Evolutionary conservation across 2,113 vertebrate species (phyloP), one percentile per base, ranked within the genome.

Genomic region (Oncorhynchus kisutch): DNA sequence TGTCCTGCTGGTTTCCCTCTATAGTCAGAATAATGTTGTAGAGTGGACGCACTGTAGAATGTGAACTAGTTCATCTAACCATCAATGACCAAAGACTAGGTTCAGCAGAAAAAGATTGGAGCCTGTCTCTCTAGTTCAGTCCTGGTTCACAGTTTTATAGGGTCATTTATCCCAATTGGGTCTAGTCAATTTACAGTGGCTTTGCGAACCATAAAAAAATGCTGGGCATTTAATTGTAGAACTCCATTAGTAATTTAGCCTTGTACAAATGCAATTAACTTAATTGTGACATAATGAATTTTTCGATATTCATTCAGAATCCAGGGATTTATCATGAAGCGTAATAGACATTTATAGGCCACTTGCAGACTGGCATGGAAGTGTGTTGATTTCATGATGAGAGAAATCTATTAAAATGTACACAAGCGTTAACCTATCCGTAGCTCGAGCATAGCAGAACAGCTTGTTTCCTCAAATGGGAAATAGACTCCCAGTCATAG

Each of bases 251-350:
- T 86, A 78, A 82, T 62, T 71, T 75, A 14, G 72, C 25, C 71
- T 77, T 76, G 66, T 83, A 76, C 73, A 77, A 45, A 45, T 80
- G 72, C 76, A 87, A 85, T 89, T 86, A 90, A 86, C 67, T 71
- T 89, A 86, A 91, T 88, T 87, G 82, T 81, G 83, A 80, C 75
- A 78, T 89, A 90, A 91, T 91, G 82, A 86, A 90, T 88, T 83
- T 8, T 89, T 76, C 86, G 81, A 85, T 89, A 85, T 85, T 78
- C 86, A 78, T 84, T 84, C 81, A 73, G 70, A 69, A 77, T 84
- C 71, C 79, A 25, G 70, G 74, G 79, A 86, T 90, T 86, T 83
- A 88, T 84, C 73, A 80, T 79, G 70, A 5, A 16, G 31, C 73
- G 62, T 68, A 78, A 83, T 79, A 79, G 60, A 31, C 74, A 77